Percentiles rank a stretch among this genome's conserved stretches.
Conservation (phyloP, 2,888 invertebrate genomes). For the Xanthia togata region DNA sequence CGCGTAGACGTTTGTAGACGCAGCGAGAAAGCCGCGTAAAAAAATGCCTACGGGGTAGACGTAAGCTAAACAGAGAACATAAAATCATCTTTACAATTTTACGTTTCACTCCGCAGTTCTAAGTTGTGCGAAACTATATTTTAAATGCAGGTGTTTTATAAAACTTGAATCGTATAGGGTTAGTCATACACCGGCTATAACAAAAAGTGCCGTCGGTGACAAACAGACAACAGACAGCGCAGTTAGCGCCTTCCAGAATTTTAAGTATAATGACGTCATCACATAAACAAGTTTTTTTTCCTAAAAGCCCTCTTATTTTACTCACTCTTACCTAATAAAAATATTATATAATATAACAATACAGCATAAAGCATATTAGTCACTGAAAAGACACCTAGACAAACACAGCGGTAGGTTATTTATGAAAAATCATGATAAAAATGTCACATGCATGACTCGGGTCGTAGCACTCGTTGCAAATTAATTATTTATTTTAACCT, state of each 20-base stretch:
- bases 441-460: constrained; percentile 37
- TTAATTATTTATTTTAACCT: constrained; percentile 25
- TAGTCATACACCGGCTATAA: constrained; percentile 27
- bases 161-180: constrained; percentile 1
- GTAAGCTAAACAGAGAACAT: background rate
- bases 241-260: constrained; percentile 32
- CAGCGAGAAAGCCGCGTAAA: background rate
- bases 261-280: constrained; percentile 37
- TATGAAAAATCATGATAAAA: constrained; percentile 35
- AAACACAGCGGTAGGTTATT: constrained; percentile 48
- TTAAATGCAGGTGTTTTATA: constrained; percentile 20
- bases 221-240: constrained; percentile 13
- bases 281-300: background rate
- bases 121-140: background rate
- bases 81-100: background rate
- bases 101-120: background rate
- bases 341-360: constrained; percentile 9
- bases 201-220: constrained; percentile 16
- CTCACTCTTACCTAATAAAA: background rate
- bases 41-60: background rate
- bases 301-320: background rate
- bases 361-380: constrained; percentile 33
- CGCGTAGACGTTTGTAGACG: background rate
- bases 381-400: constrained; percentile 50
- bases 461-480: constrained; percentile 27